Evolutionary conservation across 2,888 invertebrate genomes (phyloP).

Genomic region (Clistopyga incitator): DNA sequence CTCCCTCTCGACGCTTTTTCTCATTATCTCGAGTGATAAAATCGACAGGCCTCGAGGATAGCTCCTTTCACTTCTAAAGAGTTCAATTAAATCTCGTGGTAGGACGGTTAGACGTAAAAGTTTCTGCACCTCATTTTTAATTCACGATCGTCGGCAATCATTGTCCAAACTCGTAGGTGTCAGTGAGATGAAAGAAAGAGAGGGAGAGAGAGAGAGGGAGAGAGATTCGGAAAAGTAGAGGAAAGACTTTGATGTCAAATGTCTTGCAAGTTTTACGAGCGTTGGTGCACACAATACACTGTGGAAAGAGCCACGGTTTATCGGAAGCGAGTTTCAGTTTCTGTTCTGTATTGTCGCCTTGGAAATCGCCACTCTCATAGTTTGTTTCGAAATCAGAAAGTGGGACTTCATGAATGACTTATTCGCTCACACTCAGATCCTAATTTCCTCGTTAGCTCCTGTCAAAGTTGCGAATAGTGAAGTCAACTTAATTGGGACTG

Average conservation of each 20-base stretch:
- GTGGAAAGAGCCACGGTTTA: neutral
- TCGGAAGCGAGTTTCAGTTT: neutral
- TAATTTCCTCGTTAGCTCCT: neutral
- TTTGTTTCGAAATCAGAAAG: neutral
- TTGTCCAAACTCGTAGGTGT: neutral
- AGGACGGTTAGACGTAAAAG: neutral
- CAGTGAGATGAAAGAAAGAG: neutral
- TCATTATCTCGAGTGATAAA: neutral
- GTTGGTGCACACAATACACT: neutral
- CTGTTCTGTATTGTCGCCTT: neutral
- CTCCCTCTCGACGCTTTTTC: neutral
- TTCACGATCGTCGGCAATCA: neutral
- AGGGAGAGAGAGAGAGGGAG: neutral
- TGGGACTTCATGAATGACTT: neutral
- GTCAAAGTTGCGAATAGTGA: neutral
- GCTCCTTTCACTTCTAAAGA: neutral
- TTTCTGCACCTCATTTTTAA: neutral
- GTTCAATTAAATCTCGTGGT: constrained; percentile 3
- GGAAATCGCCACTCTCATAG: neutral
- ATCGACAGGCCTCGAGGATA: neutral
- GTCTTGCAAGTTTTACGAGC: neutral
- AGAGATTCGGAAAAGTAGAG: neutral
- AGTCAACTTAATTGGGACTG: neutral
- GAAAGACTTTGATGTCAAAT: neutral
- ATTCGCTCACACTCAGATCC: neutral